phyloP scores from a whole-genome alignment of 2,113 vertebrate species.

The Excalfactoria chinensis region DNA sequence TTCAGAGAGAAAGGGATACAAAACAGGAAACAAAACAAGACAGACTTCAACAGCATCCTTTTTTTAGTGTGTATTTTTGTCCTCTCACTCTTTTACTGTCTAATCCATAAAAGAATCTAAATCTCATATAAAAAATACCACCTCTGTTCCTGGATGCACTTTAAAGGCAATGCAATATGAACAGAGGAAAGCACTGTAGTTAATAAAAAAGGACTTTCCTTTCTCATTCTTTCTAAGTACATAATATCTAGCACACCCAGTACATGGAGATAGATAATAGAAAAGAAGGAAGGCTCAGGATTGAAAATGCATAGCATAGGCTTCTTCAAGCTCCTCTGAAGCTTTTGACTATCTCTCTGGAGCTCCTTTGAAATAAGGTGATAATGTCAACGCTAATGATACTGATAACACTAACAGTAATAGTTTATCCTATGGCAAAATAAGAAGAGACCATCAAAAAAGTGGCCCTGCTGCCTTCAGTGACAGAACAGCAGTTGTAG shows the following conservation, averaged over 20 bases:
- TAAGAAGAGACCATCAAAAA: background rate
- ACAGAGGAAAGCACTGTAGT: background rate
- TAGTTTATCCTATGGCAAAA: background rate
- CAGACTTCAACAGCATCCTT: background rate
- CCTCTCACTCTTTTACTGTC: background rate
- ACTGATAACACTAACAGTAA: background rate
- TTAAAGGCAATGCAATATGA: background rate
- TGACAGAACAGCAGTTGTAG: background rate
- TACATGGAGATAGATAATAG: background rate
- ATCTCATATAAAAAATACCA: background rate
- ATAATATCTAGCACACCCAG: background rate
- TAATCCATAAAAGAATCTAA: slow-evolving; percentile 5
- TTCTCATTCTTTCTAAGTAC: background rate
- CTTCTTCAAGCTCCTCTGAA: background rate
- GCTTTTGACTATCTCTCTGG: background rate
- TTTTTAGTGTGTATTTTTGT: background rate
- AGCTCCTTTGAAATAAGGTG: background rate
- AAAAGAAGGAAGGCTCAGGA: background rate
- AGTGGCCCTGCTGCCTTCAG: background rate
- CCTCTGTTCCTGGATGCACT: background rate
- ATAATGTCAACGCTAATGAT: background rate
- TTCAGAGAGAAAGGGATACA: background rate
- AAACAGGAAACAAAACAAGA: background rate
- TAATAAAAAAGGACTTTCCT: slow-evolving; percentile 25
- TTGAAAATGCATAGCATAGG: background rate